Evolutionary conservation across 2,113 vertebrate genomes (phyloP), one percentile per base, ranked within the genome.

Genomic region (Grantiella picta): DNA sequence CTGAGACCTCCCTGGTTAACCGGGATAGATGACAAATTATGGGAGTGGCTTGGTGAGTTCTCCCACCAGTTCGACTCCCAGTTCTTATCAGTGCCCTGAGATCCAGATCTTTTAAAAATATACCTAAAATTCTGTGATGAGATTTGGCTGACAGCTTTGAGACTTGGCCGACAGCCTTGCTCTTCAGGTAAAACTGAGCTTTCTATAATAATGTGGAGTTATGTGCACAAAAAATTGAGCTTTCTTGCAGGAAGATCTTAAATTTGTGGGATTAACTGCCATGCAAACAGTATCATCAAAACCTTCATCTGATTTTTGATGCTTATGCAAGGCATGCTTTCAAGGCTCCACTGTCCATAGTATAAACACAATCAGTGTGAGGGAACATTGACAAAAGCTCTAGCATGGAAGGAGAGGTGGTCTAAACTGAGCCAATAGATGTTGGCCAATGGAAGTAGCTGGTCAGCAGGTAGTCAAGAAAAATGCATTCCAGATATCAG

Each of bases 51-150:
- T 77, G 40, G 38, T 47, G 70, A 82, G 24, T 16, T 61, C 25
- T 69, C 42, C 27, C 56, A 28, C 31, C 33, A 66, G 47, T 53
- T 92, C 25, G 33, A 77, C 28, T 77, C 36, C 7, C 23, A 49
- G 31, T 73, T 82, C 47, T 59, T 33, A 47, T 17, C 53, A 59
- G 61, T 44, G 52, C 33, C 50, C 36, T 65, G n/a, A 90, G 63
- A 76, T 80, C 42, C 54, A 77, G 24, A 71, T 84, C 66, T 50
- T 78, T 76, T 68, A 56, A 95, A 93, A 92, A 79, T 36, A 22
- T 15, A 47, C 20, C 33, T 86, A 38, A 63, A 78, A 36, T 35
- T 84, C 65, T 68, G 33, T 29, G 63, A 70, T 11, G 36, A 85
- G 68, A 47, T 92, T 71, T 42, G n/a, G 25, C 86, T 2, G 5